Evolutionary conservation across 2,113 vertebrate genomes (phyloP).

Genomic region (Lampris incognitus): DNA sequence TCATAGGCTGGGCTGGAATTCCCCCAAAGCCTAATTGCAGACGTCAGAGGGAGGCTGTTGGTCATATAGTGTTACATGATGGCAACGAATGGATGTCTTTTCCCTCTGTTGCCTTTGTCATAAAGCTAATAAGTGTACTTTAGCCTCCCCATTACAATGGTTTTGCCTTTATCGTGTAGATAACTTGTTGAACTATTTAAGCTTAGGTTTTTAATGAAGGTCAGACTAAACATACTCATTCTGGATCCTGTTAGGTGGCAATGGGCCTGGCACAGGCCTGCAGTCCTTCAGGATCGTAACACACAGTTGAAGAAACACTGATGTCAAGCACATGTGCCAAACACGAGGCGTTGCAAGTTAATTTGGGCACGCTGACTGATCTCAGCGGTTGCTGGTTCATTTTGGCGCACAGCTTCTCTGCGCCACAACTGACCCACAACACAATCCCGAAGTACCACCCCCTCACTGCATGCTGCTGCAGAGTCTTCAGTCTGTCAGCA

Average conservation of each 20-base stretch:
- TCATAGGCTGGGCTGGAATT: slow-evolving; percentile 59
- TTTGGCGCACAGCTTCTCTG: neutral
- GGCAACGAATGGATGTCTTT: slow-evolving; percentile 9
- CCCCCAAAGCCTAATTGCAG: slow-evolving; percentile 69
- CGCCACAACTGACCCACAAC: slow-evolving; percentile 1
- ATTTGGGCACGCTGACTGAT: neutral
- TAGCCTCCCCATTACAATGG: neutral
- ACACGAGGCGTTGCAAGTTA: neutral
- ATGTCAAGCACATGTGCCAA: slow-evolving; percentile 18
- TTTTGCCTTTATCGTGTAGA: neutral
- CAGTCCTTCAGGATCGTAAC: neutral
- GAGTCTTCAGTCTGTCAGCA: neutral
- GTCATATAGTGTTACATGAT: slow-evolving; percentile 13
- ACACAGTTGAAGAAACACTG: neutral
- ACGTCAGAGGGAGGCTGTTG: slow-evolving; percentile 60
- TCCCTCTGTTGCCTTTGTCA: slow-evolving; percentile 16
- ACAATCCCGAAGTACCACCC: neutral
- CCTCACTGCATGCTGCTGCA: neutral
- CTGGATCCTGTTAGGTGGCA: neutral
- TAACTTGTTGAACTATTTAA: neutral
- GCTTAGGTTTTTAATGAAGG: neutral
- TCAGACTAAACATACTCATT: neutral
- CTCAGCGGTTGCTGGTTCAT: neutral
- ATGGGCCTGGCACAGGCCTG: neutral
- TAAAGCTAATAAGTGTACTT: slow-evolving; percentile 17